phyloP scores from a whole-genome alignment of 2,797 vertebrate genomes.

The Labroides dimidiatus region DNA sequence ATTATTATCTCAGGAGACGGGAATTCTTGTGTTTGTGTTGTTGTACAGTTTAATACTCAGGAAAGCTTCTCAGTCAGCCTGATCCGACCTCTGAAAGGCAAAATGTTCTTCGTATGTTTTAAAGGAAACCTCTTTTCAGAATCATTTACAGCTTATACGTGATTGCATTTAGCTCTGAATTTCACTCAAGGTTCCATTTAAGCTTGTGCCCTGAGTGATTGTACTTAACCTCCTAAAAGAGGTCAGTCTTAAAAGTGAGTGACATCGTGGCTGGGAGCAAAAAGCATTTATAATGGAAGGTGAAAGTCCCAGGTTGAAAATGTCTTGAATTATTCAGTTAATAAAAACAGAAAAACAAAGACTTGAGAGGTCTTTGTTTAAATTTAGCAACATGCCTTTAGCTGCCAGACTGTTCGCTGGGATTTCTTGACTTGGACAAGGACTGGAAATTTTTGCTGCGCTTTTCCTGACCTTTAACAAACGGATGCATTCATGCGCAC shows the following conservation, averaged over 20 bases:
- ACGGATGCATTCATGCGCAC: conserved; percentile 21
- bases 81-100: too few species aligned
- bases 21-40: conserved; percentile 9
- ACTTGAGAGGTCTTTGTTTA: conserved; percentile 17
- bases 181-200: conserved; percentile 27
- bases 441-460: conserved; percentile 31
- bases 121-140: background rate
- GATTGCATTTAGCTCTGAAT: background rate
- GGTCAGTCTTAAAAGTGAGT: background rate
- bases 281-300: conserved; percentile 5
- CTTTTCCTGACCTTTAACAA: conserved; percentile 47
- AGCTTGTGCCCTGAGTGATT: background rate
- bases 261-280: conserved; percentile 2
- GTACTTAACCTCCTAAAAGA: conserved; percentile 12
- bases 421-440: conserved; percentile 32
- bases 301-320: conserved; percentile 10
- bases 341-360: conserved; percentile 34
- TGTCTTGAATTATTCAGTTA: conserved; percentile 12
- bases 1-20: background rate
- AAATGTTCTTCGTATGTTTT: too few species aligned
- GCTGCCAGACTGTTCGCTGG: conserved; percentile 9
- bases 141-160: conserved; percentile 1
- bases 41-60: too few species aligned
- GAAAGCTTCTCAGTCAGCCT: too few species aligned
- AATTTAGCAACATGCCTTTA: conserved; percentile 23